phyloP scores from a whole-genome alignment of 2,113 vertebrate species.

The Dasypus novemcinctus region DNA sequence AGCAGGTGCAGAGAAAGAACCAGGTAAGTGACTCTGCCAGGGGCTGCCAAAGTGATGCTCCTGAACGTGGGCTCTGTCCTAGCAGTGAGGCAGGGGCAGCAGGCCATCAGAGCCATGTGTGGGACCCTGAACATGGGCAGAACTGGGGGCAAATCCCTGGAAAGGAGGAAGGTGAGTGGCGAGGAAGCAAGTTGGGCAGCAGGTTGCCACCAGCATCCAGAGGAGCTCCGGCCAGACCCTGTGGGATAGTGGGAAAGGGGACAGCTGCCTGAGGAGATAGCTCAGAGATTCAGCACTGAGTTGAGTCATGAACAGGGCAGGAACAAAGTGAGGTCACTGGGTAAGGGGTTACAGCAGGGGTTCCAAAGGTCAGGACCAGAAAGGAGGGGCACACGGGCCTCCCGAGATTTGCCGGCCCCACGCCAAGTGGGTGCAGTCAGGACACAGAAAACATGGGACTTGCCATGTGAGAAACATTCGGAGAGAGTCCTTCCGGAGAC shows the following conservation, averaged over 20 bases:
- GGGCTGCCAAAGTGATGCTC: not conserved
- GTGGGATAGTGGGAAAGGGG: not conserved
- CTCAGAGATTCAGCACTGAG: not conserved
- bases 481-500: constrained; percentile 92
- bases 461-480: constrained; percentile 97
- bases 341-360: not conserved
- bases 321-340: not conserved
- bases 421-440: too few species aligned
- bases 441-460: not conserved
- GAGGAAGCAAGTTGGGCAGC: not conserved
- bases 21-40: not conserved
- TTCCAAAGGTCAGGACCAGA: too few species aligned
- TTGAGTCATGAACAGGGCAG: not conserved
- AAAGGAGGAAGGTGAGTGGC: rapidly evolving
- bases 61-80: not conserved
- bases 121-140: not conserved
- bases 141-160: not conserved
- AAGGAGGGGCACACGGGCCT: too few species aligned
- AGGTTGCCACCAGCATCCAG: too few species aligned
- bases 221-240: not conserved
- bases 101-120: not conserved
- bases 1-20: not conserved
- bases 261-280: not conserved
- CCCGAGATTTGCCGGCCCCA: too few species aligned
- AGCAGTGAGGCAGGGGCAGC: not conserved